These are phyloP conservation scores for Glyptemys insculpta DNA, from an alignment of 2,797 vertebrate genomes.

Conservation along the genomic window DNA sequence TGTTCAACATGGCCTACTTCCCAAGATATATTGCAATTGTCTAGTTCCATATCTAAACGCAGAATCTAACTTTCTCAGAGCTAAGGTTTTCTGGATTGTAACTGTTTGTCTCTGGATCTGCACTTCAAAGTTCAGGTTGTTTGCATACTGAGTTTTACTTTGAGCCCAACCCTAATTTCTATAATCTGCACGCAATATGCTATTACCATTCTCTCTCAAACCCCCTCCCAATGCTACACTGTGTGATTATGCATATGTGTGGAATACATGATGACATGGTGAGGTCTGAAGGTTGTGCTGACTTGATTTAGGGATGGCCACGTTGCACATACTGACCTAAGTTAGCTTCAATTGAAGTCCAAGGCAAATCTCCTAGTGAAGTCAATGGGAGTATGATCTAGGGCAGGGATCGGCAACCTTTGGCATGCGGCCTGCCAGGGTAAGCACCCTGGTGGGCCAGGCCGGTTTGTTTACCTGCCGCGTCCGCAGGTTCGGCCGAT, in stretches of 20 bases:
- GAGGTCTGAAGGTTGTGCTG: neutral
- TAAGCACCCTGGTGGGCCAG: too few species aligned
- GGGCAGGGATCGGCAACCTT: too few species aligned
- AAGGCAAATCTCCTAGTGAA: neutral
- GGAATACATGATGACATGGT: neutral
- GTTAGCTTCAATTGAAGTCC: neutral
- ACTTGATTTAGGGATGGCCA: neutral
- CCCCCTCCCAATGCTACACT: neutral
- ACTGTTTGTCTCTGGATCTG: fast-evolving
- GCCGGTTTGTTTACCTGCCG: too few species aligned
- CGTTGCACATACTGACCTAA: neutral
- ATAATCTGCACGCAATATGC: neutral
- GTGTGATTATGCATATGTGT: neutral
- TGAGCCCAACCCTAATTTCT: neutral
- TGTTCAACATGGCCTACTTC: neutral
- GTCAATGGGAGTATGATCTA: neutral
- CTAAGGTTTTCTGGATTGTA: neutral
- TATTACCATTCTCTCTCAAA: neutral
- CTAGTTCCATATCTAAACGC: neutral
- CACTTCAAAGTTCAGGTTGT: neutral
- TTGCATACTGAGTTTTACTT: neutral
- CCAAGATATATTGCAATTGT: neutral
- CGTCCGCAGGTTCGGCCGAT: too few species aligned
- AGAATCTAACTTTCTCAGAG: neutral
- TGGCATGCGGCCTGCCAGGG: too few species aligned